Base-by-base conservation (phyloP, 2,888 invertebrate species). In the Lamproptera curius region DNA sequence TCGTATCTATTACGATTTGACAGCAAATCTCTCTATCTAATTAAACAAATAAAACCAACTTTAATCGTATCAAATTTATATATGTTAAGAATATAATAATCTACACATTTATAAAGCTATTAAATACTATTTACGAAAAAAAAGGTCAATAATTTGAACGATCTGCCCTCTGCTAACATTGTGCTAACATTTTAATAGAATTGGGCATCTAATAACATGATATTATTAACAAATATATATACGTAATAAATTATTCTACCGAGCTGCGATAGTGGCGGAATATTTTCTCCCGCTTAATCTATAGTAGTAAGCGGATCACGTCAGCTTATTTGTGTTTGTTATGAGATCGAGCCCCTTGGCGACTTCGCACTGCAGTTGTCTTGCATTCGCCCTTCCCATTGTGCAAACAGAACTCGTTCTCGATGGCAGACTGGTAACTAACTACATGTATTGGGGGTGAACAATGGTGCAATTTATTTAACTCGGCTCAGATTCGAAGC, bases 321-420 rank as follows among this genome's bases (percentile, higher is more conserved):
- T 86, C 86, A 76, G 72, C 73, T 86, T 85, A 84, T 81, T 84
- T 80, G 76, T 84, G 77, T 85, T 83, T 81, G 83, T 84, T 85
- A 85, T 84, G 79, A 84, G 82, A 76, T 76, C 66, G 61, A 67
- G 73, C 76, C 76, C 73, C 73, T 53, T 63, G 71, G 82, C 76
- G 78, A 75, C 73, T 68, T 54, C 55, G 54, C 42, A 37, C 47
- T 71, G 73, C 73, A 70, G 68, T 62, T 62, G 57, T 59, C 62
- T 55, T 62, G 57, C 54, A 59, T 49, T 56, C 67, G 61, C 66
- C 68, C 65, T 67, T 66, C 64, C 62, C 59, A 67, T 68, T 73
- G 69, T 65, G 65, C 69, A 71, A 73, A 76, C 70, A 68, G 59
- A 62, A 70, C 75, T 66, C 56, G 41, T 50, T 54, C 50, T 53